Percentiles rank a stretch among this genome's conserved stretches.
phyloP scores from a whole-genome alignment of 1,140 invertebrate species.

The Drosophila sechellia region DNA sequence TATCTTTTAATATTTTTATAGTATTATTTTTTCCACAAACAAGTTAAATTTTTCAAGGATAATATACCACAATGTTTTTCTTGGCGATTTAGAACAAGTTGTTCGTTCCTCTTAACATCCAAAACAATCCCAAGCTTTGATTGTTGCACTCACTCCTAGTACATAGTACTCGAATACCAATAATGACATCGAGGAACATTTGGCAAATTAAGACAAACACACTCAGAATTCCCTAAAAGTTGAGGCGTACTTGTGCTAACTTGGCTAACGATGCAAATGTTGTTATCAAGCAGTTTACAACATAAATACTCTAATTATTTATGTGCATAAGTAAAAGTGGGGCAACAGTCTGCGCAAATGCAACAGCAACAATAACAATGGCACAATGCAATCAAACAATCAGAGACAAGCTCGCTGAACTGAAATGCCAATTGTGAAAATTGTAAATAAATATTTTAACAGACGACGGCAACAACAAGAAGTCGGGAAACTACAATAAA shows the following conservation, averaged over 20 bases:
- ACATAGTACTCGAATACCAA: not conserved
- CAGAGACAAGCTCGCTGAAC: slow-evolving; percentile 54
- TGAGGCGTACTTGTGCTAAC: slow-evolving; percentile 27
- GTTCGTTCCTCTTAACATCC: too few relatives aligned
- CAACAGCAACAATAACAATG: slow-evolving; percentile 15
- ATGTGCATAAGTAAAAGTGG: slow-evolving; percentile 68
- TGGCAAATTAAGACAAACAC: slow-evolving; percentile 6
- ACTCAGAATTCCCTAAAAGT: slow-evolving; percentile 5
- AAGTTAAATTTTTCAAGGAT: too few relatives aligned
- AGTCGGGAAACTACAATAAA: slow-evolving; percentile 74
- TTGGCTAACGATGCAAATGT: slow-evolving; percentile 48
- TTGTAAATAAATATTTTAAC: slow-evolving; percentile 82
- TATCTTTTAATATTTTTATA: too few relatives aligned
- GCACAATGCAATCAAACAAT: slow-evolving; percentile 57
- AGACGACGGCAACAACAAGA: slow-evolving; percentile 65
- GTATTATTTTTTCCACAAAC: too few relatives aligned
- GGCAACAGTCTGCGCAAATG: slow-evolving; percentile 44
- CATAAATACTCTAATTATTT: slow-evolving; percentile 59
- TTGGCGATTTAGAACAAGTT: too few relatives aligned
- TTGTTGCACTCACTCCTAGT: not conserved
- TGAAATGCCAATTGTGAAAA: slow-evolving; percentile 80
- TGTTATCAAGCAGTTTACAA: slow-evolving; percentile 42
- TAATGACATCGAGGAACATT: slow-evolving; percentile 1
- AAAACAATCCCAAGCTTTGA: too few relatives aligned
- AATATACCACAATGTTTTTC: too few relatives aligned